Evolutionary conservation across 2,797 vertebrate genomes (phyloP).

Genomic region (Cottoperca gobio): DNA sequence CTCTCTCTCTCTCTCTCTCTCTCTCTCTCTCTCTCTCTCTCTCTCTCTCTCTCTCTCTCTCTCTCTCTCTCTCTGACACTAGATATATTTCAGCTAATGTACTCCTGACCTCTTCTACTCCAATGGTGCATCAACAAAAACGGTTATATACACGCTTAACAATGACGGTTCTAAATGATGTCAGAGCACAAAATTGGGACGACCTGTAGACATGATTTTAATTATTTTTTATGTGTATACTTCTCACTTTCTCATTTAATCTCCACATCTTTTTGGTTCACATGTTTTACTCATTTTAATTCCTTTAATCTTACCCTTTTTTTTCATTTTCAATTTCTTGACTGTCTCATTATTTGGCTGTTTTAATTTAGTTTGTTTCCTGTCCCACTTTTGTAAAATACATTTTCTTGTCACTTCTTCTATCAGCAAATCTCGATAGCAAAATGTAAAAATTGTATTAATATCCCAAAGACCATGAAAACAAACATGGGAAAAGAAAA

Average conservation of each 20-base stretch:
- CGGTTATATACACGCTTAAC: constrained; percentile 34
- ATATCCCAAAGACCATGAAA: not conserved
- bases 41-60: constrained; percentile 34
- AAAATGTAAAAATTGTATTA: not conserved
- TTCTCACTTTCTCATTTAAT: not conserved
- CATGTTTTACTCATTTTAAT: not conserved
- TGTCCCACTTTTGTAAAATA: no score
- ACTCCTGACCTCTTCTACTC: constrained; percentile 74
- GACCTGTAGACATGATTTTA: no score
- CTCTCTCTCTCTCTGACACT: constrained; percentile 69
- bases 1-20: constrained; percentile 30
- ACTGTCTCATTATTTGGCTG: not conserved
- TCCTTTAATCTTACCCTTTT: not conserved
- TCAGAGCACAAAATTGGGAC: not conserved
- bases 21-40: constrained; percentile 40
- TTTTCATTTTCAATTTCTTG: not conserved
- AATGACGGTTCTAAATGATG: not conserved
- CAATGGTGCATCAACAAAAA: constrained; percentile 65
- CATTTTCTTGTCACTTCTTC: no score
- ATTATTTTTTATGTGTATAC: no score
- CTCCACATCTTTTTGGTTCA: not conserved
- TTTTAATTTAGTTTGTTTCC: not conserved
- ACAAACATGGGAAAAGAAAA: constrained; percentile 10
- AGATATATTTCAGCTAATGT: constrained; percentile 82
- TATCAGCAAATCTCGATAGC: not conserved